Percentiles rank a stretch among this genome's conserved stretches.
phyloP scores from a whole-genome alignment of 2,113 vertebrate species.

The Colinus virginianus region DNA sequence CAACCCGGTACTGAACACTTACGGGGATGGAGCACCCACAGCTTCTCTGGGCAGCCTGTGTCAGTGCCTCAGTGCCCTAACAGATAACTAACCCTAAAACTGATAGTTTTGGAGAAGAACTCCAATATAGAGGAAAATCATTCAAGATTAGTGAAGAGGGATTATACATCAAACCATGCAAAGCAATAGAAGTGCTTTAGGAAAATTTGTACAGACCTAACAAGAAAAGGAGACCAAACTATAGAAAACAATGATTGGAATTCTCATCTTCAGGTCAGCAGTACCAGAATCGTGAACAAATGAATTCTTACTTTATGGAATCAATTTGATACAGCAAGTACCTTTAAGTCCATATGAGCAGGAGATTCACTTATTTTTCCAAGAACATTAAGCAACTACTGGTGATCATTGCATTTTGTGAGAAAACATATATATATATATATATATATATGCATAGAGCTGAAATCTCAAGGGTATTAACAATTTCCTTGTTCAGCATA shows the following conservation, averaged over 20 bases:
- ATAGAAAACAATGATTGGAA: background rate
- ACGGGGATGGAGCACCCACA: too few relatives aligned
- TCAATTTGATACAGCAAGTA: background rate
- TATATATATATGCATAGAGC: too few relatives aligned
- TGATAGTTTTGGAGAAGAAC: background rate
- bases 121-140: background rate
- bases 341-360: background rate
- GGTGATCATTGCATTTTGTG: background rate
- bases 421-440: background rate
- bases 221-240: background rate
- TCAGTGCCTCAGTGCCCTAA: too few relatives aligned
- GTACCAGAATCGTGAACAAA: background rate
- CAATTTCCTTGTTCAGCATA: background rate
- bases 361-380: background rate
- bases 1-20: background rate
- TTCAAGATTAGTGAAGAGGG: background rate
- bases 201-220: background rate
- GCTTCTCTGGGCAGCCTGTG: too few relatives aligned
- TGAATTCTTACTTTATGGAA: background rate
- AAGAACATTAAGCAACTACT: background rate
- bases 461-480: background rate
- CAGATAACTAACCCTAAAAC: background rate
- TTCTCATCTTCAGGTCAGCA: background rate
- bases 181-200: background rate
- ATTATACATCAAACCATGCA: background rate